phyloP scores from a whole-genome alignment of 2,113 vertebrate species.

The Lycaon pictus region DNA sequence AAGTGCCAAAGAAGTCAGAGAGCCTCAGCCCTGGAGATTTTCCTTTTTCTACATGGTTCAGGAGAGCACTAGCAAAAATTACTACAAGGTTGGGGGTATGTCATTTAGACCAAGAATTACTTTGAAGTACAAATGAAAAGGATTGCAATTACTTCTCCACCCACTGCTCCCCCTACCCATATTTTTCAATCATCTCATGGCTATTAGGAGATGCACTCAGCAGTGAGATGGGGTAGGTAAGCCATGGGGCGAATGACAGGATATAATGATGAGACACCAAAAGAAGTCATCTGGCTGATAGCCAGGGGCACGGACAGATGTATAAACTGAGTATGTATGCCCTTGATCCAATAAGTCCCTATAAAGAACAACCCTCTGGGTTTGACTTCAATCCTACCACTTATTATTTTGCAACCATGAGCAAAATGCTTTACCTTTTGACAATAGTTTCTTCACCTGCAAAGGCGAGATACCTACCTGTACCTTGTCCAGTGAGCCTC shows the following conservation, averaged over 20 bases:
- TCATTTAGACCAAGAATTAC: neutral
- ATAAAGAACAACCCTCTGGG: neutral
- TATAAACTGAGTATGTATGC: neutral
- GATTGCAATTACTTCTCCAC: neutral
- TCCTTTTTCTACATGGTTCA: neutral
- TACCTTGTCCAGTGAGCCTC: neutral
- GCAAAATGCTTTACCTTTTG: neutral
- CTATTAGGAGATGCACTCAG: neutral
- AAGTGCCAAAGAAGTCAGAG: neutral
- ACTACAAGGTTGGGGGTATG: neutral
- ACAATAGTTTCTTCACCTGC: neutral
- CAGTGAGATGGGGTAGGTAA: neutral
- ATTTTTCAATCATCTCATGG: neutral
- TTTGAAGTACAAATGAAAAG: neutral
- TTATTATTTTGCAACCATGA: neutral
- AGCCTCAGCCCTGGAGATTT: too few species aligned
- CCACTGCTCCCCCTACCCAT: too few species aligned
- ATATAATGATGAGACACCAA: neutral
- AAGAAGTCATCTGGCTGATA: neutral
- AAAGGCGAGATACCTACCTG: neutral
- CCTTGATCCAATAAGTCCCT: neutral
- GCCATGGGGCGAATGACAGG: neutral
- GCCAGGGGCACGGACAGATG: neutral
- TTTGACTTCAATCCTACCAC: neutral
- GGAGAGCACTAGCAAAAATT: neutral